Evolutionary conservation across 2,888 invertebrate genomes (phyloP), one percentile per base, ranked within the genome.

Genomic region (Tetrapedia diversipes): DNA sequence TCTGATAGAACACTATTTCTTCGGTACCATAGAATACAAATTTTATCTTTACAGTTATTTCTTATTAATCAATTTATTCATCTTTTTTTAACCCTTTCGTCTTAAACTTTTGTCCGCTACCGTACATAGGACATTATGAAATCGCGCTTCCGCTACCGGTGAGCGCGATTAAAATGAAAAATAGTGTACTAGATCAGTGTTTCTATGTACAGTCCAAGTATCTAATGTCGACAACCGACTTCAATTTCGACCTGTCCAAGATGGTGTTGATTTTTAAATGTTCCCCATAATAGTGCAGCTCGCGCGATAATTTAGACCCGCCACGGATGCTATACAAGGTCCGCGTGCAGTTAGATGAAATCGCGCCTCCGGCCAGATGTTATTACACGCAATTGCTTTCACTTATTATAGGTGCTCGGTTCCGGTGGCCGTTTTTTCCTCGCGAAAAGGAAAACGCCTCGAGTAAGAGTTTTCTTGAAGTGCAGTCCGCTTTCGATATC

Each of bases 321-420:
- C 65, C 60, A 64, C 54, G 74, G 80, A 82, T 83, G 69, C 61
- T 81, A 82, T 83, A 82, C 79, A 68, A 74, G 73, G 73, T 57
- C 69, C 74, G 74, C 77, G 79, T 78, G 74, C 72, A 76, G 71
- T 70, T 75, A 69, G 83, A 86, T 86, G 79, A 75, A 86, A 86
- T 82, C 86, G 79, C 80, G 53, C 76, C 76, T 60, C 78, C 77
- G 80, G 78, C 79, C 80, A 76, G 78, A 80, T 78, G 78, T 77
- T 80, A 85, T 87, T 86, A 86, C 77, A 79, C 68, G 77, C 85
- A 82, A 84, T 85, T 83, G 86, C 84, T 75, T 67, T 80, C 79
- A 69, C 81, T 85, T 82, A 82, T 86, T 87, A 81, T 77, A 71
- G 79, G 65, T 79, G 75, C 79, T 79, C 79, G 47, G 74, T 79